These are phyloP conservation scores for Pygmarrhopalites habei DNA, from an alignment of 1,140 invertebrate genomes.

Conservation along the genomic window DNA sequence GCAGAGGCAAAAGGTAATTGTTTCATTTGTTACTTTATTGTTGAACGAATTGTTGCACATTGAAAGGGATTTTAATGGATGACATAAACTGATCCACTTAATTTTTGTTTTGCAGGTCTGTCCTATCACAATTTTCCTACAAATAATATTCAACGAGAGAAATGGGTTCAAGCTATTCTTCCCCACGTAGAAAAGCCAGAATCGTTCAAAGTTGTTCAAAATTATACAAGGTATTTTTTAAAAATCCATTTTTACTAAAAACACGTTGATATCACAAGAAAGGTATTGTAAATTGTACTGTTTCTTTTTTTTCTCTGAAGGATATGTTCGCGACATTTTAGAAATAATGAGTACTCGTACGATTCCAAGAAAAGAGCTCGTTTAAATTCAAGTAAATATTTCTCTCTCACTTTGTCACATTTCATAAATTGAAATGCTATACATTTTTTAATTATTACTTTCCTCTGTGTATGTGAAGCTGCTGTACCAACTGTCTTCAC, in stretches of 20 bases:
- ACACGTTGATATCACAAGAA: no score
- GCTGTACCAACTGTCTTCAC: slow-evolving; percentile 37
- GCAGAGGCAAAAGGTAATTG: slow-evolving; percentile 30
- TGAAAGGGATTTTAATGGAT: no score
- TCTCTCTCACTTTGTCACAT: neutral
- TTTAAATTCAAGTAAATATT: slow-evolving; percentile 30
- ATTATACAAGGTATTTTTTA: no score
- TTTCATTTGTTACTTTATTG: no score
- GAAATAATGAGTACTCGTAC: slow-evolving; percentile 36
- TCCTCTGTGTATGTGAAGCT: slow-evolving; percentile 16
- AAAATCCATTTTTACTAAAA: no score
- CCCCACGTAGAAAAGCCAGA: slow-evolving; percentile 38
- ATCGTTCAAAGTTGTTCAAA: slow-evolving; percentile 30
- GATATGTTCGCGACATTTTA: slow-evolving; percentile 37
- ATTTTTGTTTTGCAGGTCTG: slow-evolving; percentile 13
- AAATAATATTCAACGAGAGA: slow-evolving; percentile 31
- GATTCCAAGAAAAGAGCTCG: slow-evolving; percentile 36
- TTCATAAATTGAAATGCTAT: neutral
- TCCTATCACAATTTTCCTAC: slow-evolving; percentile 35
- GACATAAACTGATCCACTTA: no score
- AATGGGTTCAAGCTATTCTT: slow-evolving; percentile 36
- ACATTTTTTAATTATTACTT: slow-evolving; percentile 11
- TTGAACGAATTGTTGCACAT: no score
- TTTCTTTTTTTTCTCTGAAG: no score
- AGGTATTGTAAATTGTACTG: no score